A percentile compares a stretch with the other conserved stretches of the same genome.
These are phyloP conservation scores for Ancistrus triradiatus DNA, from an alignment of 2,113 vertebrate genomes.

Conservation along the genomic window DNA sequence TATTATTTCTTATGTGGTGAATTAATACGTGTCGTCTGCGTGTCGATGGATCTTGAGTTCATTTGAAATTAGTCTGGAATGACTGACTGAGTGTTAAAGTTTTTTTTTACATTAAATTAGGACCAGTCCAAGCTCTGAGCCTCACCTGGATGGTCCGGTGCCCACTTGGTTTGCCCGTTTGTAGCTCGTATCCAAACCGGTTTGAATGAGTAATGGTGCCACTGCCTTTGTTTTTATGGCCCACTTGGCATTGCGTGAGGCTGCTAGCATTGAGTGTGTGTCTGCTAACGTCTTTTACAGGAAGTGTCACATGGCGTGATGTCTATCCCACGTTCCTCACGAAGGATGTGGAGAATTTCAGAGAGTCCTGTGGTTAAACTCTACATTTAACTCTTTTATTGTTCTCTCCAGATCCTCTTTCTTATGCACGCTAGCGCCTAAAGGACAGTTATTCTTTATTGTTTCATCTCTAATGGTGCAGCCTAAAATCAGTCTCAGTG, in stretches of 20 bases:
- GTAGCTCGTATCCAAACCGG: neutral
- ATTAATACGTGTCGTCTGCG: neutral
- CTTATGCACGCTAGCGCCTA: too few relatives aligned
- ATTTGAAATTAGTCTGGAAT: neutral
- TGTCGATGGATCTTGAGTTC: neutral
- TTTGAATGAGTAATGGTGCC: neutral
- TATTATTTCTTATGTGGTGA: constrained; percentile 12
- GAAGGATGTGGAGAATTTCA: neutral
- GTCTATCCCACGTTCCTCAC: neutral
- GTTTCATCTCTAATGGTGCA: too few relatives aligned
- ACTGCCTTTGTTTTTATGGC: constrained; percentile 7
- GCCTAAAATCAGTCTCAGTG: too few relatives aligned
- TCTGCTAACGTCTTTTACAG: constrained; percentile 18
- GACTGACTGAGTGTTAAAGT: neutral
- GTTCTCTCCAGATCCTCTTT: too few relatives aligned
- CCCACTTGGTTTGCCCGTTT: too few relatives aligned
- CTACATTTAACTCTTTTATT: neutral
- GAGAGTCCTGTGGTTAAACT: neutral
- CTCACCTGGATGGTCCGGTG: too few relatives aligned
- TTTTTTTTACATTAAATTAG: neutral
- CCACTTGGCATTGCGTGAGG: neutral
- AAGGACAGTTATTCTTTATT: neutral
- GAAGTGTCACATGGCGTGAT: neutral
- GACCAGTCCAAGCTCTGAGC: too few relatives aligned
- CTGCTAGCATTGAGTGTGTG: neutral